A percentile compares a stretch with the other conserved stretches of the same genome.
Conservation (phyloP, 2,888 invertebrate genomes). For the Lepidocyrtinus sp. region DNA sequence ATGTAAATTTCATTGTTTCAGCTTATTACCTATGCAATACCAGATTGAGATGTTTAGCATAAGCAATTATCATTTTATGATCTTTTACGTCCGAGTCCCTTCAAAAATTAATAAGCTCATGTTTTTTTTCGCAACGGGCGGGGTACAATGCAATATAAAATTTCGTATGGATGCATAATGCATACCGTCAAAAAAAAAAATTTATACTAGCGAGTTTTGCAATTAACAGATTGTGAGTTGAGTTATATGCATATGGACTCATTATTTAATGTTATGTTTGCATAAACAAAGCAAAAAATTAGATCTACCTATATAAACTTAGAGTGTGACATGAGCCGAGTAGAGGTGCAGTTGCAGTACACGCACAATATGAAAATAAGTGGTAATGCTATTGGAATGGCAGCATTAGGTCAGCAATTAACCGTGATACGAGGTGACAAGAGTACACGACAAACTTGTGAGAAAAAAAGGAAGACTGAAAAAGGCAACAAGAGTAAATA, state of each 20-base stretch:
- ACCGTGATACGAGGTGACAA: background rate
- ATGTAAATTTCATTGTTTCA: background rate
- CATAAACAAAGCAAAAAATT: background rate
- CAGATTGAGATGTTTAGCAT: too few species aligned
- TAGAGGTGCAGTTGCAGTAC: background rate
- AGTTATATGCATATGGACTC: background rate
- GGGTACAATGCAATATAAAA: background rate
- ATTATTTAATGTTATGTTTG: background rate
- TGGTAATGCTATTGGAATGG: background rate
- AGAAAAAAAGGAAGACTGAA: background rate
- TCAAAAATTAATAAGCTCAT: too few species aligned
- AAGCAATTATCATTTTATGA: background rate
- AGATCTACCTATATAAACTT: too few species aligned
- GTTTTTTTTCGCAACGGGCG: background rate
- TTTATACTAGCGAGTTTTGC: background rate
- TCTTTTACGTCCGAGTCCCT: background rate
- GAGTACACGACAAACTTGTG: background rate
- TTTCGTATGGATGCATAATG: background rate
- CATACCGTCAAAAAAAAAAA: background rate
- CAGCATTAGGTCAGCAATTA: background rate
- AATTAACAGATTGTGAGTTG: background rate
- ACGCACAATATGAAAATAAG: background rate
- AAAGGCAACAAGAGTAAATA: too few species aligned
- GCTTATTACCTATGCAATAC: background rate
- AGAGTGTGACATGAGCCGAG: too few species aligned